These are phyloP conservation scores for Aphelenchoides besseyi DNA, from an alignment of 1,140 invertebrate species.

Conservation along the genomic window DNA sequence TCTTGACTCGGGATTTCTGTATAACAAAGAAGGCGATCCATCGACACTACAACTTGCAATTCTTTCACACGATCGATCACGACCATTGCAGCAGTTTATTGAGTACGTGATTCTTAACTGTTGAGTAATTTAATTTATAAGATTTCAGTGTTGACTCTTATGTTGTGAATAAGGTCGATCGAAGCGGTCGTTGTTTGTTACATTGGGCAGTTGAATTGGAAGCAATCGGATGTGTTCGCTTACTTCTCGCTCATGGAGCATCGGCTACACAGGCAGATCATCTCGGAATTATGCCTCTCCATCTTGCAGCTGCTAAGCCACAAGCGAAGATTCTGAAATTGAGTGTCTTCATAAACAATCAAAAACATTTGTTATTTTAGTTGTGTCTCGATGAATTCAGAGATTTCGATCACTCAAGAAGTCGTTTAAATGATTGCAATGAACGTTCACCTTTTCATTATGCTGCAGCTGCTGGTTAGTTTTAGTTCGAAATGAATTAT, in stretches of 20 bases:
- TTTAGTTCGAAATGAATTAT: neutral
- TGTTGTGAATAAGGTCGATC: constrained; percentile 18
- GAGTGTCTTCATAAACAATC: neutral
- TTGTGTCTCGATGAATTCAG: neutral
- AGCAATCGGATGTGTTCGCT: constrained; percentile 21
- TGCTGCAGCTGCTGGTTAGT: constrained; percentile 39
- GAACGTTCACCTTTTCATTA: constrained; percentile 38
- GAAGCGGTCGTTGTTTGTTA: constrained; percentile 24
- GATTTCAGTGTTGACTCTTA: constrained; percentile 23
- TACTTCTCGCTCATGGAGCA: constrained; percentile 17
- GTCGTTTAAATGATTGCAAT: constrained; percentile 17
- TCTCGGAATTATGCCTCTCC: constrained; percentile 35
- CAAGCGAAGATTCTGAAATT: constrained; percentile 34
- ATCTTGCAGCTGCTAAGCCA: constrained; percentile 36
- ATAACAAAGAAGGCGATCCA: neutral
- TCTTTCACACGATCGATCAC: constrained; percentile 26
- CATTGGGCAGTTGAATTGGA: constrained; percentile 41
- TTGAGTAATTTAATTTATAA: neutral
- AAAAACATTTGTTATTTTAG: neutral
- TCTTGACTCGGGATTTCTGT: neutral
- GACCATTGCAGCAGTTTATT: constrained; percentile 27
- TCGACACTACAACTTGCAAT: constrained; percentile 23
- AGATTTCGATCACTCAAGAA: neutral
- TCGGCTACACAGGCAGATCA: constrained; percentile 24
- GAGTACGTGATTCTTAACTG: constrained; percentile 5